These are phyloP conservation scores for Clamator glandarius DNA, from an alignment of 2,797 vertebrate species.

Conservation along the genomic window DNA sequence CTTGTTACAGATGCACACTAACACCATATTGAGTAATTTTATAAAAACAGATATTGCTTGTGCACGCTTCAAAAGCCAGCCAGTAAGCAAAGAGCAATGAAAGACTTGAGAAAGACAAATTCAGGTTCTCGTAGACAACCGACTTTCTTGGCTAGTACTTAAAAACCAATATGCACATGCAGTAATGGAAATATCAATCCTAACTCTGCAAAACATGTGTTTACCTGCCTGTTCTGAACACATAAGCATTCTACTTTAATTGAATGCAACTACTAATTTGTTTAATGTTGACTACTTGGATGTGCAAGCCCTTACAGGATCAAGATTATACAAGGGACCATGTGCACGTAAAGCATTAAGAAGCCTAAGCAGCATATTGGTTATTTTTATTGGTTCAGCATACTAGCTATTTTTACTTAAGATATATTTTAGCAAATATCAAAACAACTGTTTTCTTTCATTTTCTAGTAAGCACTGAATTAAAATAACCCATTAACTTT, in stretches of 20 bases:
- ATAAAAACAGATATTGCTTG: neutral
- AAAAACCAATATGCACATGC: neutral
- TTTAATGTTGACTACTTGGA: neutral
- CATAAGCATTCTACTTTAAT: neutral
- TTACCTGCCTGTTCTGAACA: neutral
- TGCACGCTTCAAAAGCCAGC: neutral
- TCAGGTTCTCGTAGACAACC: neutral
- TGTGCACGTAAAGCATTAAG: neutral
- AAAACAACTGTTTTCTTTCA: neutral
- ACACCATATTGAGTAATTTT: neutral
- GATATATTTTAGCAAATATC: neutral
- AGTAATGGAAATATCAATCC: neutral
- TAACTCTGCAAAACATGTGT: neutral
- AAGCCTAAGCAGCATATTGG: neutral
- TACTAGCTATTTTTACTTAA: neutral
- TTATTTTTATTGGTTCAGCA: neutral
- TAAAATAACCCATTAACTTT: neutral
- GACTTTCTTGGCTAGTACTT: neutral
- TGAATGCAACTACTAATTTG: neutral
- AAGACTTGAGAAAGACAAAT: neutral
- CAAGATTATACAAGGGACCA: neutral
- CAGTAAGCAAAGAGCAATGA: rapidly evolving
- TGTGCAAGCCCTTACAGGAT: neutral
- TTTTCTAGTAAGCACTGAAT: neutral
- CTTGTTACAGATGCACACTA: neutral